A percentile compares a stretch with the other conserved stretches of the same genome.
phyloP scores from a whole-genome alignment of 2,888 invertebrate species.

The Polydrusus cervinus region DNA sequence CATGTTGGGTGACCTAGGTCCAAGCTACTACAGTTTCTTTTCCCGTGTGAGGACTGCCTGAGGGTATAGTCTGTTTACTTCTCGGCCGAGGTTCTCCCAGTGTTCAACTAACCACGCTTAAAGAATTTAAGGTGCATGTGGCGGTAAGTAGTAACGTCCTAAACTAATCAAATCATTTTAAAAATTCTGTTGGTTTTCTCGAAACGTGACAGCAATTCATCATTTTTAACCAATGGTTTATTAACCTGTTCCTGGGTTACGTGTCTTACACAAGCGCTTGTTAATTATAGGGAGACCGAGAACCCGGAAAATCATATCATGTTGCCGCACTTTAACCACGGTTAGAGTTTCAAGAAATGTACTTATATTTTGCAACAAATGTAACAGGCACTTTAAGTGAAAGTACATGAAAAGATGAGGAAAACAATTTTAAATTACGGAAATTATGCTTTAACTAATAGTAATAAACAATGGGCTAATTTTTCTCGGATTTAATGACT shows the following conservation, averaged over 20 bases:
- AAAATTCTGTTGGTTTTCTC: neutral
- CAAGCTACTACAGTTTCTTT: too few relatives aligned
- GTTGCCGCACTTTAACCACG: constrained; percentile 30
- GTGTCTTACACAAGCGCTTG: constrained; percentile 6
- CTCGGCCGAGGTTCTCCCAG: too few relatives aligned
- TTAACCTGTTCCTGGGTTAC: constrained; percentile 5
- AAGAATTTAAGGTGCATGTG: neutral
- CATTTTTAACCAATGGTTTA: constrained; percentile 2
- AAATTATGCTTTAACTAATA: constrained; percentile 16
- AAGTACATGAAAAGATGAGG: constrained; percentile 30
- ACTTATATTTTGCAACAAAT: constrained; percentile 30
- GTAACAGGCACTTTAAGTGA: constrained; percentile 31
- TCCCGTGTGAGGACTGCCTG: too few relatives aligned
- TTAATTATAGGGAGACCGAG: neutral
- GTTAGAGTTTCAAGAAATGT: constrained; percentile 24
- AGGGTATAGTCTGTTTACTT: too few relatives aligned
- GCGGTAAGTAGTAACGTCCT: too few relatives aligned
- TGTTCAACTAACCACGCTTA: too few relatives aligned
- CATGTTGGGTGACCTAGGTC: too few relatives aligned
- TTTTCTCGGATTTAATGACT: neutral
- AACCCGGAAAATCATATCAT: constrained; percentile 26
- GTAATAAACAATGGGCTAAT: constrained; percentile 16
- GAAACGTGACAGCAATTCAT: constrained; percentile 14
- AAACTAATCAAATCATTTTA: too few relatives aligned
- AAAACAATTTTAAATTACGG: constrained; percentile 35